Conservation (phyloP, 2,888 invertebrate genomes). For the Conus canariensis region DNA sequence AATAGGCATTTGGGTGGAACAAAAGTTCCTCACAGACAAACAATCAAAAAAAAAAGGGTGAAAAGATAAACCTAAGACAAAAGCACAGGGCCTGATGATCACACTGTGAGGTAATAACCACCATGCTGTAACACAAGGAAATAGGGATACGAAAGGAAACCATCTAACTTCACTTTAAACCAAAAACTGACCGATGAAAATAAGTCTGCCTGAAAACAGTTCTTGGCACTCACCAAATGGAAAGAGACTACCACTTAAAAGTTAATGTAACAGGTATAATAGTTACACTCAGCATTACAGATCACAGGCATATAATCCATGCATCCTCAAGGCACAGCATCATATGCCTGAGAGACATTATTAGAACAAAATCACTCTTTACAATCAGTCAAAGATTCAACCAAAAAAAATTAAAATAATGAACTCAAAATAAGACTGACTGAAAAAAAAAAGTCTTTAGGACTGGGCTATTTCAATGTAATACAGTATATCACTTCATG, state of each 20-base stretch:
- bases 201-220: background rate
- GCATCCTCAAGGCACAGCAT: background rate
- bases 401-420: background rate
- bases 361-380: background rate
- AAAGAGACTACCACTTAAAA: background rate
- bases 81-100: background rate
- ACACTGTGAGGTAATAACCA: background rate
- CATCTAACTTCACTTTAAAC: no score
- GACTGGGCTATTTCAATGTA: no score
- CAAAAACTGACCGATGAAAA: background rate
- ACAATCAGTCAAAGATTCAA: no score
- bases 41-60: background rate
- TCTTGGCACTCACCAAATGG: background rate
- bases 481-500: no score
- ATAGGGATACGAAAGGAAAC: background rate
- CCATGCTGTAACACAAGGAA: background rate
- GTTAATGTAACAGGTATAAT: background rate
- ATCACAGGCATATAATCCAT: background rate
- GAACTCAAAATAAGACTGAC: background rate
- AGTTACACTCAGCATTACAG: background rate
- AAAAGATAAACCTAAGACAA: background rate
- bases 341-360: background rate
- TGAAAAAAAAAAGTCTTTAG: no score
- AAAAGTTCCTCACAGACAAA: background rate
- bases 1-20: background rate